Evolutionary conservation across 2,888 invertebrate genomes (phyloP).

Genomic region (Chrysomela aeneicollis): DNA sequence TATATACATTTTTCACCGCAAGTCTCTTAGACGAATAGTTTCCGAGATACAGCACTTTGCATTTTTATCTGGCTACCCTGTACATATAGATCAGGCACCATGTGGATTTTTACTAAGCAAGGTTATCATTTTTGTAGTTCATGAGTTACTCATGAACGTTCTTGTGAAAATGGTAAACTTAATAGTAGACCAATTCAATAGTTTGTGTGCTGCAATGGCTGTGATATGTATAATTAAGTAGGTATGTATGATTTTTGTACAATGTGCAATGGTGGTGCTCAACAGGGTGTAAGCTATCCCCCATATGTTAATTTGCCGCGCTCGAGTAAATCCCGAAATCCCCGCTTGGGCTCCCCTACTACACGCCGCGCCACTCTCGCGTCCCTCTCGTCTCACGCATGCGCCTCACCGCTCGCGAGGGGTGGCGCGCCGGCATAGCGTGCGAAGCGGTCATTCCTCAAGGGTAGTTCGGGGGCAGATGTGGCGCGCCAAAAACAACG

Average conservation of each 20-base stretch:
- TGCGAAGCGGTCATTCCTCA: slow-evolving; percentile 35
- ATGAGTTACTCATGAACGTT: neutral
- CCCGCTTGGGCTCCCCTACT: too few relatives aligned
- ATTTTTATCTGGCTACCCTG: too few relatives aligned
- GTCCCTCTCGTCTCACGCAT: slow-evolving; percentile 25
- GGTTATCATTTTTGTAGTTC: neutral
- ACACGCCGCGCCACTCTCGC: slow-evolving; percentile 18
- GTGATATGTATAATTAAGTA: slow-evolving; percentile 52
- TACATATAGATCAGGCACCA: too few relatives aligned
- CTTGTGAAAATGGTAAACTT: neutral
- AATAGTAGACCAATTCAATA: neutral
- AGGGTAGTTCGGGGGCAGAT: slow-evolving; percentile 37
- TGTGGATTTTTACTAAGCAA: too few relatives aligned
- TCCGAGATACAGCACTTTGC: too few relatives aligned
- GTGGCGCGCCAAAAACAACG: slow-evolving; percentile 13
- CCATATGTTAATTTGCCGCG: too few relatives aligned
- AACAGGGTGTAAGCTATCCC: too few relatives aligned
- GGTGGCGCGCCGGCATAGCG: slow-evolving; percentile 39
- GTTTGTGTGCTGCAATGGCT: slow-evolving; percentile 57
- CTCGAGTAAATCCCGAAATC: too few relatives aligned
- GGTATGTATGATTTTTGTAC: slow-evolving; percentile 46
- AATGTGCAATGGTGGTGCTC: too few relatives aligned
- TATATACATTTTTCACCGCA: too few relatives aligned
- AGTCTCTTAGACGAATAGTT: too few relatives aligned
- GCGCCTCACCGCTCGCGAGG: slow-evolving; percentile 36